phyloP scores from a whole-genome alignment of 92 coral and sea anemone genomes.

The Chrysogorgia sp. region DNA sequence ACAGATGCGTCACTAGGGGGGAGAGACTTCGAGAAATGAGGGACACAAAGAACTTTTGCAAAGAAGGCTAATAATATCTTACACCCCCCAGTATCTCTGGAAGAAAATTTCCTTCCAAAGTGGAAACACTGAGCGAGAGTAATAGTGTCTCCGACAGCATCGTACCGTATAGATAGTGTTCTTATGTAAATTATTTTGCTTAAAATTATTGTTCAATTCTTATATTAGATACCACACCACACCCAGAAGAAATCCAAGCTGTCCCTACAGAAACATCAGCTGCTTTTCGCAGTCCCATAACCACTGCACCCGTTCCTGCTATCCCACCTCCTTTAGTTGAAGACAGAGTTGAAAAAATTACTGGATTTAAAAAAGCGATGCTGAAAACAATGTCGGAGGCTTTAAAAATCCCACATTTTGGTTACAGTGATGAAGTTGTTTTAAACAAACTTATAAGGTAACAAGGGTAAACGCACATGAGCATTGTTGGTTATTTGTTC shows the following conservation, averaged over 20 bases:
- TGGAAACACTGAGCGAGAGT: too few species aligned
- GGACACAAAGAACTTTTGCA: too few species aligned
- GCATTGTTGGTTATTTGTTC: not conserved
- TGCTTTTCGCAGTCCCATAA: conserved; percentile 8
- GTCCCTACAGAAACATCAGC: not conserved
- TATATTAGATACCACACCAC: conserved; percentile 1
- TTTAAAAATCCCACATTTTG: conserved; percentile 84
- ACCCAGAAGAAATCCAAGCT: not conserved
- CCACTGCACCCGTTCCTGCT: conserved; percentile 44
- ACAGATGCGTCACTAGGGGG: too few species aligned
- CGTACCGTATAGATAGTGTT: too few species aligned
- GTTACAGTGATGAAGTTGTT: conserved; percentile 89
- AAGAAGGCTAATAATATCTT: too few species aligned
- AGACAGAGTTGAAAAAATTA: conserved; percentile 82
- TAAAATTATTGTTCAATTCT: not conserved
- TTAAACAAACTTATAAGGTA: conserved; percentile 86
- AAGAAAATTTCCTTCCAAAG: too few species aligned
- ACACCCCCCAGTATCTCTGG: too few species aligned
- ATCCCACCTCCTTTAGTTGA: conserved; percentile 68
- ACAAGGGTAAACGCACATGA: conserved; percentile 6
- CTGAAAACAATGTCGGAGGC: conserved; percentile 87
- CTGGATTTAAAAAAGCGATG: conserved; percentile 87
- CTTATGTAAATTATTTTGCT: too few species aligned
- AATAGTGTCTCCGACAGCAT: too few species aligned
- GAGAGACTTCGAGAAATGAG: too few species aligned